Conservation (phyloP, 2,113 vertebrate species). For the Spea multiplicata region DNA sequence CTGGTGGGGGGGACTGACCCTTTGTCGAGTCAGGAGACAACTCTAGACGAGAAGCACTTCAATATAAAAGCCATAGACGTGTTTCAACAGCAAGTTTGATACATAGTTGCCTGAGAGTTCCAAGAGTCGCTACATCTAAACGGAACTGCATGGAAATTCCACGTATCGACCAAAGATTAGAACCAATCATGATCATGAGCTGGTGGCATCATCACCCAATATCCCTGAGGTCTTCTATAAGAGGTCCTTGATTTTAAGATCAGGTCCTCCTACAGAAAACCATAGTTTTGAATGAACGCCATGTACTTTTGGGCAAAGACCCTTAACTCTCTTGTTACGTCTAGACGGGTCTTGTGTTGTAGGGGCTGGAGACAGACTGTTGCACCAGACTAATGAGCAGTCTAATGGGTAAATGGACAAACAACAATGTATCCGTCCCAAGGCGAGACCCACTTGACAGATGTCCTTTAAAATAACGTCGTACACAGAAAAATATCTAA, state of each 20-base stretch:
- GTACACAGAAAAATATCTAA: background rate
- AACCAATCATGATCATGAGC: no score
- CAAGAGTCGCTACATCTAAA: no score
- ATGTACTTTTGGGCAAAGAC: background rate
- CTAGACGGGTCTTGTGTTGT: background rate
- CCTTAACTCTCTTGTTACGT: background rate
- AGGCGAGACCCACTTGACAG: background rate
- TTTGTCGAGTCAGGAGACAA: background rate
- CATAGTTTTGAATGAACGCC: background rate
- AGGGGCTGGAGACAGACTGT: background rate
- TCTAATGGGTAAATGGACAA: background rate
- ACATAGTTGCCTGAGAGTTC: no score
- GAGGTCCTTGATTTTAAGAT: no score
- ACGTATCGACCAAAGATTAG: no score
- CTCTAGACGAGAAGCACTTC: background rate
- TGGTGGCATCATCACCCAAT: no score
- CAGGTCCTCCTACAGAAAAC: no score
- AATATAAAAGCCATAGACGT: no score
- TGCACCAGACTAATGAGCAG: conserved; percentile 13
- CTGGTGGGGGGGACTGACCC: background rate
- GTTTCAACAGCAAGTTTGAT: no score
- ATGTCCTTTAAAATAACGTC: background rate
- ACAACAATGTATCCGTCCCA: conserved; percentile 33
- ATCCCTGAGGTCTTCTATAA: no score
- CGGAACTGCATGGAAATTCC: no score